Evolutionary conservation across 2,113 vertebrate genomes (phyloP), one percentile per base, ranked within the genome.

Genomic region (Cairina moschata): DNA sequence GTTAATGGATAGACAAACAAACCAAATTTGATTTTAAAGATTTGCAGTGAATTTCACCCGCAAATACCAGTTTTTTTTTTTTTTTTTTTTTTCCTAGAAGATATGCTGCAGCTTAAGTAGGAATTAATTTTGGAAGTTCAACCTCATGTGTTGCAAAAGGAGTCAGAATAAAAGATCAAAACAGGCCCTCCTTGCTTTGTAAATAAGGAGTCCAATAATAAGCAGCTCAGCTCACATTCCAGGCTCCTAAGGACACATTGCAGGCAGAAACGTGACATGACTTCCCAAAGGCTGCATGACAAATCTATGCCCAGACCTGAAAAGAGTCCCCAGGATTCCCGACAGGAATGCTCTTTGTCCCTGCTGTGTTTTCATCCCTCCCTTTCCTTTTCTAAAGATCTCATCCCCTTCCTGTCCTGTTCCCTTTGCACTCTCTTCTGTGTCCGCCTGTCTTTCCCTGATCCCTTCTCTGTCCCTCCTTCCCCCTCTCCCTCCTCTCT

Each of bases 111-210:
- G 55, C 50, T 96, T 88, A 92, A 94, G 28, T 10, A 88, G 58
- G 54, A 96, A 93, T 93, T 85, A 74, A 90, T 86, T 96, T 86
- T 66, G 80, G 80, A 86, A 86, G 44, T 93, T 84, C 83, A 82
- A 32, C 83, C 0, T 2, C 74, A 84, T 55, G 40, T 5, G 1
- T 71, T 75, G 50, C 48, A 65, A 84, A 96, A 90, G 67, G 44
- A 78, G 65, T 93, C 80, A 83, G 74, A 94, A 90, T 92, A 89
- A 93, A 95, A 93, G 90, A 97, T 93, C 86, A 94, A 92, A 96
- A 94, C 63, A 79, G 58, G 52, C 58, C 26, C 38, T 95, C 88
- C 48, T 82, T 65, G 80, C 66, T 95, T 93, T 93, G 91, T 91
- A 94, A 96, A 93, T 84, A 94, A 86, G 62, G 20, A 95, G 36